Evolutionary conservation across 1,140 invertebrate genomes (phyloP).

Genomic region (Cotesia glomerata): DNA sequence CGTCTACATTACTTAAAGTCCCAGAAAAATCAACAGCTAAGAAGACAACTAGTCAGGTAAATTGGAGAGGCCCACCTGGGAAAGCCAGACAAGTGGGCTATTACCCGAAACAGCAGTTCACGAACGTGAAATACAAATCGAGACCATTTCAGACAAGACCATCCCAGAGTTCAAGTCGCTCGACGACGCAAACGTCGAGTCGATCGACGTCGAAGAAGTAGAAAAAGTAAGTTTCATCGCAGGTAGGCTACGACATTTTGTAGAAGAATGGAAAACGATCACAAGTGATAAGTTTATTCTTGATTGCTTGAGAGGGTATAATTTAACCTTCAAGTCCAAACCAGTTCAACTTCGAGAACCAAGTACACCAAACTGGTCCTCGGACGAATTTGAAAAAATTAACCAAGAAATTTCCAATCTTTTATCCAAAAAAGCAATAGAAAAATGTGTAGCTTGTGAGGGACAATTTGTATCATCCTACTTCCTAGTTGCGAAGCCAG

Average conservation of each 20-base stretch:
- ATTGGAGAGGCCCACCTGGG: constrained; percentile 26
- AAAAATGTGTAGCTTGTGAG: background rate
- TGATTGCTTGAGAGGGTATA: constrained; percentile 24
- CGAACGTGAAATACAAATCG: background rate
- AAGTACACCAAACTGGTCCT: constrained; percentile 28
- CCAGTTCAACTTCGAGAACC: constrained; percentile 6
- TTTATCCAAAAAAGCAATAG: background rate
- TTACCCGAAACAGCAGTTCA: background rate
- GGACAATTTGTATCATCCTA: background rate
- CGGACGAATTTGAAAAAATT: constrained; percentile 19
- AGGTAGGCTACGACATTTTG: constrained; percentile 23
- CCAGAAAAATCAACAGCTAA: background rate
- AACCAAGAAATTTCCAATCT: constrained; percentile 12
- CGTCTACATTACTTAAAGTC: constrained; percentile 25
- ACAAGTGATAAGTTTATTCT: constrained; percentile 24
- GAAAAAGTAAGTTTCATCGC: constrained; percentile 19
- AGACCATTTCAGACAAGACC: constrained; percentile 15
- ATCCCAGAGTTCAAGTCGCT: constrained; percentile 4
- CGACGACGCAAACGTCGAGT: background rate
- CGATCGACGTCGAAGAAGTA: constrained; percentile 23
- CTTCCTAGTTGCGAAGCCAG: background rate
- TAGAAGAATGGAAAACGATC: constrained; percentile 23
- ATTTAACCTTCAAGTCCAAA: constrained; percentile 18
- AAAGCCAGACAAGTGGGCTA: constrained; percentile 20
- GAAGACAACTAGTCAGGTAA: constrained; percentile 22